Base-by-base conservation (phyloP, 1,140 invertebrate genomes). In the Tetragnatha versicolor region DNA sequence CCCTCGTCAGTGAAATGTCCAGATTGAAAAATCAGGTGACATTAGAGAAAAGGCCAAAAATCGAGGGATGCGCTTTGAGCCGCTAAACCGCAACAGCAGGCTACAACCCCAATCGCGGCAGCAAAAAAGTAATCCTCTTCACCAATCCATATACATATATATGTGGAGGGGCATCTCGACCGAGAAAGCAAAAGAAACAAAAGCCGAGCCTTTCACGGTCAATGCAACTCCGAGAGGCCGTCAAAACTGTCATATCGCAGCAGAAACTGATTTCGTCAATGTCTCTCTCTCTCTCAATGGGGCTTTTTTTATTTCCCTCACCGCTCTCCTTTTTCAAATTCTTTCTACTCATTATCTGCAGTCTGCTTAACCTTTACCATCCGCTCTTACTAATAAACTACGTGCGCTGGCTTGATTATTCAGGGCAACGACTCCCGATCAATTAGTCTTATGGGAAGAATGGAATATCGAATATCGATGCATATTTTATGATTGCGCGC, bases 191-290 rank as follows among this genome's bases (percentile, higher is more conserved):
- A n/a, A n/a, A n/a, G n/a, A n/a, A n/a, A n/a, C n/a, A n/a, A n/a
- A n/a, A n/a, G n/a, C n/a, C n/a, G n/a, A n/a, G n/a, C 31, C 51
- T 49, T 70, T 70, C 51, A 53, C 68, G 68, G 68, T 70, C 47
- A 42, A 5, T 45, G 31, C 37, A 66, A 66, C 63, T 12, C n/a
- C 53, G 66, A 17, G 42, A 25, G 17, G 25, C 17, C 42, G 68
- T 70, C 68, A 70, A 10, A 70, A 70, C 68, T 70, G 68, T 70
- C 68, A 70, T 70, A 39, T 55, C 68, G 49, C 20, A 20, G 68
- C 49, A 53, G 68, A 31, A 39, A 53, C 66, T 55, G 68, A 70
- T 70, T 70, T 70, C 68, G 68, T 70, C 68, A 70, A 70, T 25
- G 47, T 53, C 49, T 35, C 31, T 33, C n/a, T n/a, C n/a, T n/a